Evolutionary conservation across 2,888 invertebrate species (phyloP), one percentile per base, ranked within the genome.

Genomic region (Eulithis testata): DNA sequence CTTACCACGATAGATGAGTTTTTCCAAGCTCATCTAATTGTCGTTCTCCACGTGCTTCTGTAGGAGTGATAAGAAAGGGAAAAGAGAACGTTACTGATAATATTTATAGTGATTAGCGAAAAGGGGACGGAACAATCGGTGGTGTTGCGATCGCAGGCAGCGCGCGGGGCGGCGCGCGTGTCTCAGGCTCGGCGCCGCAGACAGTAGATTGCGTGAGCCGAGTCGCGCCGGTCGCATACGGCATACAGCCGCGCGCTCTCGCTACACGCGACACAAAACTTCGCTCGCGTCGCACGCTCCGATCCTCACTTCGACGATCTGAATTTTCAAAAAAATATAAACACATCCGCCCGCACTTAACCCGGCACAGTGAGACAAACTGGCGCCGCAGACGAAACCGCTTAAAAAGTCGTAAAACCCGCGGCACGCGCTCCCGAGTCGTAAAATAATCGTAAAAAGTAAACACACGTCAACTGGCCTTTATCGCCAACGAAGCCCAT

Each of bases 171-270:
- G 94, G 94, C 94, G 94, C 94, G 94, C 94, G 93, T 92, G 93
- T 86, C 73, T 68, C 88, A 87, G 87, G 91, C 88, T 86, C 89
- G 92, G 92, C 91, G 94, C 84, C 83, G 64, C 77, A 93, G 80
- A 80, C 94, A 95, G 94, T 94, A 94, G 94, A 94, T 91, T 94
- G 94, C 94, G 94, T 94, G 94, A 94, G 94, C 94, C 94, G 94
- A 94, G 94, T 94, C 89, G 90, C 94, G 94, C 90, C 93, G 94
- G 90, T 89, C 90, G 91, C 84, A 81, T 78, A 81, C 84, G 84
- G 83, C 84, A 77, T 73, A 80, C 74, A 83, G 79, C 84, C 85
- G 87, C 85, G 85, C 82, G 85, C 87, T 83, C 86, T 81, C 83
- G 80, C 80, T 89, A 79, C 85, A 82, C 86, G 85, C 86, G 87